phyloP scores from a whole-genome alignment of 2,113 vertebrate species.

The Camelus dromedarius region DNA sequence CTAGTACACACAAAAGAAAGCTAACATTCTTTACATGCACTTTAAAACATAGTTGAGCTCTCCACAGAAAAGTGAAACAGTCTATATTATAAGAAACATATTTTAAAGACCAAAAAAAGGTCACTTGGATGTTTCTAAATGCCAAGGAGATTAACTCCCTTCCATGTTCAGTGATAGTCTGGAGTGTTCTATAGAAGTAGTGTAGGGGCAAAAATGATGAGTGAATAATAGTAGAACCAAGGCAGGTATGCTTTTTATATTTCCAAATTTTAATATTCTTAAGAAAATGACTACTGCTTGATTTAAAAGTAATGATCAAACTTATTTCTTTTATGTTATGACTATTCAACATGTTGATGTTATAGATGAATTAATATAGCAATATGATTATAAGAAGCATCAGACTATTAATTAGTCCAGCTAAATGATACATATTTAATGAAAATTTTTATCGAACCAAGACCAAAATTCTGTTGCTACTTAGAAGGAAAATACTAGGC shows the following conservation, averaged over 20 bases:
- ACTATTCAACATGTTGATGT: constrained; percentile 74
- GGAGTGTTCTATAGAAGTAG: not conserved
- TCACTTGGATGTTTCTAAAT: not conserved
- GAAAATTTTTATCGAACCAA: constrained; percentile 80
- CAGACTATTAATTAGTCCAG: constrained; percentile 83
- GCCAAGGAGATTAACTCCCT: not conserved
- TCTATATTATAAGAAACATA: not conserved
- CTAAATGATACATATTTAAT: constrained; percentile 80
- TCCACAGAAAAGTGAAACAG: not conserved
- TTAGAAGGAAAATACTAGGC: constrained; percentile 64
- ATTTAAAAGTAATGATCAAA: constrained; percentile 36
- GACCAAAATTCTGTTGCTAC: constrained; percentile 54
- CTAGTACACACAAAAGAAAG: not conserved
- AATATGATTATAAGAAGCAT: constrained; percentile 83
- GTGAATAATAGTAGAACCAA: not conserved
- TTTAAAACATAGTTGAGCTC: not conserved
- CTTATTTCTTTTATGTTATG: constrained; percentile 71
- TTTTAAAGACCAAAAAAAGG: not conserved
- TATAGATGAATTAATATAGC: constrained; percentile 85
- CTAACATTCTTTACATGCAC: not conserved
- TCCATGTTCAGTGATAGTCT: not conserved
- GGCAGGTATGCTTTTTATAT: not conserved
- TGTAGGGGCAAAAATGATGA: not conserved
- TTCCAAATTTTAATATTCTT: not conserved
- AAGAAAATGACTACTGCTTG: not conserved